Evolutionary conservation across 2,888 invertebrate genomes (phyloP), one percentile per base, ranked within the genome.

Genomic region (Latheticus oryzae): DNA sequence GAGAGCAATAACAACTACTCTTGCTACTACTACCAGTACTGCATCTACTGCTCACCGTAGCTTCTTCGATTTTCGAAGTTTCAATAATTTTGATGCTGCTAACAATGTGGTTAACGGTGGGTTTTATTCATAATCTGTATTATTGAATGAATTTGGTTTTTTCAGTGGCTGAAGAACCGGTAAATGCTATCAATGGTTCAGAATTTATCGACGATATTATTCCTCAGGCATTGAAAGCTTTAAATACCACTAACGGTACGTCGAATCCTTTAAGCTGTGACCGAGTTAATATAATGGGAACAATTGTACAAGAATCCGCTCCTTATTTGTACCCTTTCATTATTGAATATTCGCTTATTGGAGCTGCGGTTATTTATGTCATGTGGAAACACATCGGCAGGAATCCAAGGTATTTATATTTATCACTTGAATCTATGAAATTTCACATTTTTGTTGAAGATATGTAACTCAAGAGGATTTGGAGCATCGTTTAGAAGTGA

Each of bases 301-400:
- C 88, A 37, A 94, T 95, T 69, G 94, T 95, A 4, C 87, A 91
- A 71, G 95, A 95, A 75, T 91, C 96, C 0, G 93, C 96, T 5
- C 97, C 97, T 0, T 97, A 95, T 78, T 83, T 97, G 42, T 97
- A 93, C 80, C 97, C 97, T 0, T 96, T 96, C 79, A 95, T 95
- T 73, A 93, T 97, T 72, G 94, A 97, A 77, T 97, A 97, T 80
- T 95, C 95, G 61, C 82, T 97, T 63, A 95, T 97, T 73, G 95
- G 95, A 11, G 95, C 96, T 40, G 94, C 95, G 43, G 95, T 97
- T 26, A 89, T 96, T 71, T 96, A 94, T 77, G 92, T 95, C 45
- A 96, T 96, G 93, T 97, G 96, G 96, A 90, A 92, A 76, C 93
- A 93, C 75, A 94, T 95, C 77, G 94, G 94, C 54, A 87, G 91